Evolutionary conservation across 35 echinoderm and acorn worm species (phyloP).

Genomic region (Apostichopus californicus): DNA sequence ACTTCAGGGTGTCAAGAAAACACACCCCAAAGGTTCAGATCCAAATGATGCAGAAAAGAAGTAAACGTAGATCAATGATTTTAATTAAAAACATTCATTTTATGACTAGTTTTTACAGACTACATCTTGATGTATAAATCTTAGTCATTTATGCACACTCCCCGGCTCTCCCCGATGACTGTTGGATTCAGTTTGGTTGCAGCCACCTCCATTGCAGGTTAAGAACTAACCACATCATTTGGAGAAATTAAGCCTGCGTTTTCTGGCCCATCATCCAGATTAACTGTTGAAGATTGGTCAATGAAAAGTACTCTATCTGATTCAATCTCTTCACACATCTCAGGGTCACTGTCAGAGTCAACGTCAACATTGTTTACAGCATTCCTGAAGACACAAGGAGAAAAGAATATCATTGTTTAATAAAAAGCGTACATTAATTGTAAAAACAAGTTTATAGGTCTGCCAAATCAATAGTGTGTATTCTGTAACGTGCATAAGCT

Average conservation of each 20-base stretch:
- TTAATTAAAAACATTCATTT: too few species aligned
- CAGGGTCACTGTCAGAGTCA: neutral
- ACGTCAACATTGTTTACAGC: neutral
- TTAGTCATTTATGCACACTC: neutral
- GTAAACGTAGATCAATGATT: too few species aligned
- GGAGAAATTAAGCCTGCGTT: neutral
- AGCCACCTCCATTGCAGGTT: neutral
- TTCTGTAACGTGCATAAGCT: neutral
- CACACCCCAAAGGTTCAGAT: too few species aligned
- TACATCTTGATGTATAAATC: neutral
- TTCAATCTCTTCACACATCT: neutral
- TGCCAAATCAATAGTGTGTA: neutral
- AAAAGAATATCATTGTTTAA: neutral
- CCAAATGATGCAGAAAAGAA: too few species aligned
- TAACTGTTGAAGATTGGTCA: neutral
- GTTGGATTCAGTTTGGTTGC: neutral
- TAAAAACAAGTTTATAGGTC: neutral
- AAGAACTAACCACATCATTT: too few species aligned
- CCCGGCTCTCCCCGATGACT: neutral
- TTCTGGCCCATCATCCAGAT: neutral
- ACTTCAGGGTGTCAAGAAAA: too few species aligned
- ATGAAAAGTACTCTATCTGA: neutral
- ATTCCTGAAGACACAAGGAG: neutral
- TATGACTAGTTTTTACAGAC: too few species aligned
- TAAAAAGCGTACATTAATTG: neutral